A percentile compares a stretch with the other conserved stretches of the same genome.
These are phyloP conservation scores for Eupithecia insigniata DNA, from an alignment of 2,888 invertebrate genomes.

Conservation along the genomic window DNA sequence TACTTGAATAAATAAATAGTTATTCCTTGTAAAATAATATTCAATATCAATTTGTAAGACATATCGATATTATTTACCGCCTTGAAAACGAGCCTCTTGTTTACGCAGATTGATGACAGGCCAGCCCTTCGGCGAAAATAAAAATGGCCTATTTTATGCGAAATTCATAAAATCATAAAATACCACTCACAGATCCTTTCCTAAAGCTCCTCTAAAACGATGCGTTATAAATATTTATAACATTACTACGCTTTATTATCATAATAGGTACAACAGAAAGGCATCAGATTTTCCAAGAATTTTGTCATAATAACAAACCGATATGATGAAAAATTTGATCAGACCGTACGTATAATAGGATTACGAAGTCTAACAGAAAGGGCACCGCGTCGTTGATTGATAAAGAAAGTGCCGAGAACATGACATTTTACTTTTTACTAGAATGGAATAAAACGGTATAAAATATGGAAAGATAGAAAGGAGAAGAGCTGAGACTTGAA, in stretches of 20 bases:
- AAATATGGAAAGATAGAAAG: constrained; percentile 18
- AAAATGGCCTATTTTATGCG: neutral
- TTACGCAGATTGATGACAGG: neutral
- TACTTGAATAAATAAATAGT: too few relatives aligned
- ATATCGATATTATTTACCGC: constrained; percentile 8
- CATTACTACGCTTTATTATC: neutral
- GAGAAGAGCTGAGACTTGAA: constrained; percentile 7
- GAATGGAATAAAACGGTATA: constrained; percentile 19
- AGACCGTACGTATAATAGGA: constrained; percentile 13
- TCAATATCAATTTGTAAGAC: constrained; percentile 9
- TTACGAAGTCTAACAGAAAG: constrained; percentile 13
- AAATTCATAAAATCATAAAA: constrained; percentile 2
- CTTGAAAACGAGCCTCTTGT: constrained; percentile 1
- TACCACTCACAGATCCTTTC: neutral
- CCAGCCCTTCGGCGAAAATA: neutral
- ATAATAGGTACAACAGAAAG: neutral
- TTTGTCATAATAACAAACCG: neutral
- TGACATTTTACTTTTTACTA: constrained; percentile 34
- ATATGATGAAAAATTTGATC: neutral
- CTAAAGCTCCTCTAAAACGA: too few relatives aligned
- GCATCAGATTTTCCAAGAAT: neutral
- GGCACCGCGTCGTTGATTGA: constrained; percentile 26
- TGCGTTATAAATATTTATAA: constrained; percentile 1
- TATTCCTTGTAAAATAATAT: neutral
- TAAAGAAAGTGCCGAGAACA: constrained; percentile 28